phyloP scores from a whole-genome alignment of 1,140 invertebrate species.

The Diorhabda sublineata region DNA sequence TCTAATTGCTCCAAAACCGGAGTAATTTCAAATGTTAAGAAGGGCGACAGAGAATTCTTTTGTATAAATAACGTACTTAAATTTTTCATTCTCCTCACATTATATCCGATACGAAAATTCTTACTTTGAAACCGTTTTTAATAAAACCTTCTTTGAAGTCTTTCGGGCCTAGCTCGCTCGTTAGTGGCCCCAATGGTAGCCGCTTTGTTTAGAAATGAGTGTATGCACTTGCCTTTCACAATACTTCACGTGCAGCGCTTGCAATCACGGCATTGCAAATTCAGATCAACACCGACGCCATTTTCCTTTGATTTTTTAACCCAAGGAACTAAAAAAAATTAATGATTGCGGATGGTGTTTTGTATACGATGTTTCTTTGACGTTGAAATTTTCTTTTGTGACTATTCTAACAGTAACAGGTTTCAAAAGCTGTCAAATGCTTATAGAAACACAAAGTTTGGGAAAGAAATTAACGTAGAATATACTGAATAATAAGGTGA shows the following conservation, averaged over 20 bases:
- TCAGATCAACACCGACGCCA: slow-evolving; percentile 3
- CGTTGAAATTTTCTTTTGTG: slow-evolving; percentile 10
- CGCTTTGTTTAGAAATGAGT: slow-evolving; percentile 39
- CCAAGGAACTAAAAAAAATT: slow-evolving; percentile 5
- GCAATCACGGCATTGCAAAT: slow-evolving; percentile 28
- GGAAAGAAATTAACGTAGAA: too few relatives aligned
- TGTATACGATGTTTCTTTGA: slow-evolving; percentile 6
- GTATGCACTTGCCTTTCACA: slow-evolving; percentile 37
- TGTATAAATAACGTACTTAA: slow-evolving; percentile 4
- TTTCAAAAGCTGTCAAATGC: too few relatives aligned
- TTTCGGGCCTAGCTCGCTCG: slow-evolving; percentile 30
- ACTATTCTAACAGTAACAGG: background rate
- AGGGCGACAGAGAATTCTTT: background rate
- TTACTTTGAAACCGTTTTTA: slow-evolving; percentile 37
- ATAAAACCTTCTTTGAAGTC: slow-evolving; percentile 39
- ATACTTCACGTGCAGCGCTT: slow-evolving; percentile 31
- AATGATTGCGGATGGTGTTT: background rate
- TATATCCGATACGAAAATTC: slow-evolving; percentile 35
- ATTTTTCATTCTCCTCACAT: slow-evolving; percentile 20
- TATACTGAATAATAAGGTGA: too few relatives aligned
- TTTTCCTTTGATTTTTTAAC: slow-evolving; percentile 12
- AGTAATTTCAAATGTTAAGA: background rate
- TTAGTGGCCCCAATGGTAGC: slow-evolving; percentile 36
- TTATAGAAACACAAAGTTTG: too few relatives aligned
- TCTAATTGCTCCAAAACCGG: background rate